Evolutionary conservation across 2,888 invertebrate genomes (phyloP), one percentile per base, ranked within the genome.

Genomic region (Suillia variegata): DNA sequence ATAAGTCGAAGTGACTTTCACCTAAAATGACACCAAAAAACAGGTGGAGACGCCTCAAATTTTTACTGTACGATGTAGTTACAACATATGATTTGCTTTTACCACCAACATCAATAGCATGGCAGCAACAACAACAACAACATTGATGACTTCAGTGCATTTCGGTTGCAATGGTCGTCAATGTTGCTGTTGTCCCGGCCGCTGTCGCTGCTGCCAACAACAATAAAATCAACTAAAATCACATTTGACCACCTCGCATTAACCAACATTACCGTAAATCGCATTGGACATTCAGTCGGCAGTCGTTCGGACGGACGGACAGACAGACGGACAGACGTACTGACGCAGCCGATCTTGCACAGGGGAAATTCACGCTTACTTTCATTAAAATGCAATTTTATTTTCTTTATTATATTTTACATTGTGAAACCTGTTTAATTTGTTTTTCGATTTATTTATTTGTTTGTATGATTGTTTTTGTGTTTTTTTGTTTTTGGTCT

Each of bases 341-440:
- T 38, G 4, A 8, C 5, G 45, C 45, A 20, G 45, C 45, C 10
- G 15, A 4, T n/a, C n/a, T 10, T 2, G 18, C 20, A 20, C 18
- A 5, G 45, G 45, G 72, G 68, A 71, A 70, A 67, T 73, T 59
- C 49, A 62, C 75, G 64, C 65, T 73, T 70, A 67, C 74, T 75
- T 73, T 74, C 72, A 69, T 73, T 71, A 69, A 73, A 74, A 73
- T 73, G 65, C 54, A 38, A 21, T 54, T 50, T 49, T n/a, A 47
- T 6, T 47, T 47, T 18, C 15, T 21, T 5, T 53, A 12, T 26
- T 34, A 13, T 3, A 52, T 53, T 38, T 38, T n/a, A 38, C 3
- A n/a, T n/a, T 4, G 45, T 17, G 20, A 45, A 45, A 45, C 45
- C 18, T 17, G 45, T 45, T 45, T 17, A 3, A 20, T 45, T 45